Percentiles rank a stretch among this genome's conserved stretches.
These are phyloP conservation scores for Eptatretus burgeri DNA, from an alignment of 2,113 vertebrate species.

Conservation along the genomic window DNA sequence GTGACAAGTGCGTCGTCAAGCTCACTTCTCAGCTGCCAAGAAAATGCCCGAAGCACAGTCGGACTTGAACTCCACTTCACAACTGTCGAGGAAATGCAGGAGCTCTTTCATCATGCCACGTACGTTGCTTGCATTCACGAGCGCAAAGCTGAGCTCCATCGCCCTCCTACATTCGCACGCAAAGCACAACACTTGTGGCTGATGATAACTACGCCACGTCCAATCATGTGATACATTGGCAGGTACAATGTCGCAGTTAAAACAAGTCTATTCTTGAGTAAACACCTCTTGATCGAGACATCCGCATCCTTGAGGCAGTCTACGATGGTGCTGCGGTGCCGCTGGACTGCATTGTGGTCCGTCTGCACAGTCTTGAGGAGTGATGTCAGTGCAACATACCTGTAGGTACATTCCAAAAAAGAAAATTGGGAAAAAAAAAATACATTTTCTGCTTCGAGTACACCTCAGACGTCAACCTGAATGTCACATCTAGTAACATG, in stretches of 20 bases:
- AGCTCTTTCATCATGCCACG: conserved; percentile 99
- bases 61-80: conserved; percentile 94
- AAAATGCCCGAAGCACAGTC: conserved; percentile 96
- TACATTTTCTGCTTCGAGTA: not conserved
- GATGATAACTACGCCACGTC: too few relatives aligned
- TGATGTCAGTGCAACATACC: conserved; percentile 87
- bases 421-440: not conserved
- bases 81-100: conserved; percentile 90
- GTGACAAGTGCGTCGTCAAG: not conserved
- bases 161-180: conserved; percentile 31
- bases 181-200: not conserved
- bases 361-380: conserved; percentile 96
- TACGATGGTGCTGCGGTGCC: conserved; percentile 89
- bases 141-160: conserved; percentile 93
- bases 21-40: conserved; percentile 91
- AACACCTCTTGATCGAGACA: conserved; percentile 84
- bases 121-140: conserved; percentile 95
- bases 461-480: not conserved
- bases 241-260: too few relatives aligned
- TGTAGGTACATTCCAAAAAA: conserved; percentile 12
- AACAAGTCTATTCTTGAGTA: too few relatives aligned
- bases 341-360: conserved; percentile 89
- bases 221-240: too few relatives aligned
- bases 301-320: conserved; percentile 96
- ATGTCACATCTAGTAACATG: too few relatives aligned